A percentile compares a stretch with the other conserved stretches of the same genome.
phyloP scores from a whole-genome alignment of 2,888 invertebrate genomes.

The Agriopis leucophaearia region DNA sequence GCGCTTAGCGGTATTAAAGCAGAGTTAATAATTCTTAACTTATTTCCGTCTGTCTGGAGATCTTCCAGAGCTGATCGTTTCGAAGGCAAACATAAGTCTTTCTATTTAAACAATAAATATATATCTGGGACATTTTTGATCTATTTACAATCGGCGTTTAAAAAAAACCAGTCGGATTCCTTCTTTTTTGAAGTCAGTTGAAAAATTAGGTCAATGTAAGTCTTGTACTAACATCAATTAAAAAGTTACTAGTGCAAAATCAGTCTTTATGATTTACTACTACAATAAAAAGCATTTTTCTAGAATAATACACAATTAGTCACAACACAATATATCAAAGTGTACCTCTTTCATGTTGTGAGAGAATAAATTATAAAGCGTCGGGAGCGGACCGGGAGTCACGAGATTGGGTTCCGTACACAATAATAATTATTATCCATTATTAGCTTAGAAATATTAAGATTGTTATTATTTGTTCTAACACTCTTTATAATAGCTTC shows the following conservation, averaged over 20 bases:
- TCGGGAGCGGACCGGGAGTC: constrained; percentile 6
- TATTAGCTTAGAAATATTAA: not conserved
- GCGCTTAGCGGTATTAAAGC: constrained; percentile 5
- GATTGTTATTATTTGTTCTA: too few relatives aligned
- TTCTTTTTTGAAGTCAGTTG: not conserved
- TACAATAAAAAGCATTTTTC: constrained; percentile 41
- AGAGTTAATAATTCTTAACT: constrained; percentile 13
- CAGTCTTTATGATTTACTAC: constrained; percentile 30
- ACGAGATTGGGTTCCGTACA: constrained; percentile 12
- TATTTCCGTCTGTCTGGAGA: constrained; percentile 11
- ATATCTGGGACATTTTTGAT: too few relatives aligned
- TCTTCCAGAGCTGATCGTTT: not conserved
- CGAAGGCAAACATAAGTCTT: not conserved
- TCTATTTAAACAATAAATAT: too few relatives aligned
- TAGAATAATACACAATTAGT: constrained; percentile 41
- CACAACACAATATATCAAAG: constrained; percentile 41
- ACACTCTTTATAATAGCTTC: too few relatives aligned
- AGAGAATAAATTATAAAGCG: constrained; percentile 34
- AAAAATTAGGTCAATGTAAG: not conserved
- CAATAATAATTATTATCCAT: not conserved
- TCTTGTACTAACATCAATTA: not conserved
- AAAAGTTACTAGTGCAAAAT: constrained; percentile 8
- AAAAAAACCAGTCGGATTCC: too few relatives aligned
- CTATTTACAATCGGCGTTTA: too few relatives aligned
- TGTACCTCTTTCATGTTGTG: constrained; percentile 44